Conservation (phyloP, 2,797 vertebrate genomes). For the Propithecus deckenii region DNA sequence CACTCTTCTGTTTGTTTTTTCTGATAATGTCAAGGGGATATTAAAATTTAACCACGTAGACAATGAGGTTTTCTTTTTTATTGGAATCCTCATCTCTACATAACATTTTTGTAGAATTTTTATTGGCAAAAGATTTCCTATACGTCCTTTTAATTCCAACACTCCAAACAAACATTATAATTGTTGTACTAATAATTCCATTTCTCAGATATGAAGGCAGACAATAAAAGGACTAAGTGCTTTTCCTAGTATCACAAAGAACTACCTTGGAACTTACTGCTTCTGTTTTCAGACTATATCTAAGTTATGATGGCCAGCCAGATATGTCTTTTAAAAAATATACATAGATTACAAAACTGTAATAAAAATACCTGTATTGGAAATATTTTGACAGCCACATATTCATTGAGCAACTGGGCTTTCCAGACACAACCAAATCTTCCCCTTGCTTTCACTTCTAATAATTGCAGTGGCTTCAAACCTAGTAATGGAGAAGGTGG, state of each 20-base stretch:
- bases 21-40: background rate
- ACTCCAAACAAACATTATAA: conserved; percentile 1
- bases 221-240: background rate
- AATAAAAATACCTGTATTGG: conserved; percentile 92
- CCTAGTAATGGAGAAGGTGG: conserved; percentile 94
- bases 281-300: background rate
- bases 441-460: conserved; percentile 97
- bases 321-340: background rate
- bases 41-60: conserved; percentile 54
- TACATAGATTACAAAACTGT: background rate
- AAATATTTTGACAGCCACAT: conserved; percentile 98
- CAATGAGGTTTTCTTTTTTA: background rate
- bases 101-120: conserved; percentile 32
- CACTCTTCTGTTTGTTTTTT: conserved; percentile 27
- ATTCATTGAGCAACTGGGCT: conserved; percentile 95
- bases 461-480: conserved; percentile 95
- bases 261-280: background rate
- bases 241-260: background rate
- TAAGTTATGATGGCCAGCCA: background rate
- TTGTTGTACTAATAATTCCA: background rate
- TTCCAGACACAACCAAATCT: conserved; percentile 99
- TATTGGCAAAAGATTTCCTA: conserved; percentile 19
- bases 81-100: conserved; percentile 35
- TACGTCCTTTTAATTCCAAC: background rate
- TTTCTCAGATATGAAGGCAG: conserved; percentile 6